These are phyloP conservation scores for Rhabditoides inermis DNA, from an alignment of 2,888 invertebrate species.

Conservation along the genomic window DNA sequence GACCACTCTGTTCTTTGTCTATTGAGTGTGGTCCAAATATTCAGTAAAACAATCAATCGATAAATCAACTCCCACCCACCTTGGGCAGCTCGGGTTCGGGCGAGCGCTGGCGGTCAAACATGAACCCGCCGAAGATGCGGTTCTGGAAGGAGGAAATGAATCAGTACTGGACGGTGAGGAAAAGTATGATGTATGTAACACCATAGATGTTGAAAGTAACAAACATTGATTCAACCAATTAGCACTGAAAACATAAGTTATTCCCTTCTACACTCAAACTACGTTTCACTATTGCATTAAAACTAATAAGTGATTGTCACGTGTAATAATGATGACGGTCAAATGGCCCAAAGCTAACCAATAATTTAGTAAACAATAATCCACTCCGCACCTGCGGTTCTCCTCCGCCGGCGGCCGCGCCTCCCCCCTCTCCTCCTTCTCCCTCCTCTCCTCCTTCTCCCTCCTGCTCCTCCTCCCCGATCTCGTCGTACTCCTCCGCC, in stretches of 20 bases:
- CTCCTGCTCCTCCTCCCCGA: conserved; percentile 11
- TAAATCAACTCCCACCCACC: conserved; percentile 12
- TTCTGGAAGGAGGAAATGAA: background rate
- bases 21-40: too few species aligned
- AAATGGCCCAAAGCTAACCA: too few species aligned
- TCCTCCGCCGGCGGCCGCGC: background rate
- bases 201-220: too few species aligned
- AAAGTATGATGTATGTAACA: too few species aligned
- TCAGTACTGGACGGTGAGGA: background rate
- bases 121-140: conserved; percentile 15
- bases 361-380: too few species aligned
- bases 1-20: conserved; percentile 15
- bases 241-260: too few species aligned
- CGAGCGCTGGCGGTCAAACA: conserved; percentile 15
- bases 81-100: conserved; percentile 11
- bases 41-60: background rate
- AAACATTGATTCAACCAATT: too few species aligned
- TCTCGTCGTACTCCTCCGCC: conserved; percentile 23
- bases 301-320: too few species aligned
- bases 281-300: too few species aligned
- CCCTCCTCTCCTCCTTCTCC: conserved; percentile 5
- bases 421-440: background rate
- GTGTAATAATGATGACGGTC: too few species aligned
- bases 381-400: too few species aligned
- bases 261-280: too few species aligned